Evolutionary conservation across 2,888 invertebrate species (phyloP), one percentile per base, ranked within the genome.

Genomic region (Mythimna pallens): DNA sequence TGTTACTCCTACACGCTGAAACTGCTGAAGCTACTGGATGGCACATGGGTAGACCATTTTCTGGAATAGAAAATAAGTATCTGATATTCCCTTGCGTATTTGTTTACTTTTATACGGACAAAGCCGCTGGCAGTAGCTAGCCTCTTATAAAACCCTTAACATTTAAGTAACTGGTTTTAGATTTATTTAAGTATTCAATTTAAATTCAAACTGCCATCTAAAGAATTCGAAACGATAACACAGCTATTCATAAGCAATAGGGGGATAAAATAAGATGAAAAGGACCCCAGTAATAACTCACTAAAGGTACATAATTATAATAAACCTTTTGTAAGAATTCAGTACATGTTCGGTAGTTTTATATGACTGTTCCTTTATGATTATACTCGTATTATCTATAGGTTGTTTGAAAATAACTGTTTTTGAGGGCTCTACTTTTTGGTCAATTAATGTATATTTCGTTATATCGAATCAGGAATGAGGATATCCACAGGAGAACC

Each of bases 281-380:
- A 65, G 64, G 63, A 76, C 77, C 82, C 82, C 69, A 43, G 40
- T 59, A 57, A 76, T 82, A 74, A 63, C 57, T 84, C 78, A 78
- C 70, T 62, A 67, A 54, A 57, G 40, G 70, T 65, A 74, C 57
- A 66, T 72, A 73, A n/a, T n/a, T 74, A 73, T 78, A 78, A 76
- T 47, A 81, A 73, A 64, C 72, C 76, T 76, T 79, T 81, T 86
- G 72, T 83, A 36, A 57, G 54, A 36, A 55, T 86, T 81, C 78
- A 68, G 77, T 82, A 76, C 66, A 55, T 50, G 57, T 65, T 65
- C 40, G 43, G 61, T 57, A 70, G 69, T 66, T 59, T 20, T 66
- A 65, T 43, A 25, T 6, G 47, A 65, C 30, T 22, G 50, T n/a
- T 30, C 20, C 14, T 34, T 30, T 20, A 12, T 55, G 34, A 30